Conservation (phyloP, 2,797 vertebrate genomes). For the Cirrhinus molitorella region DNA sequence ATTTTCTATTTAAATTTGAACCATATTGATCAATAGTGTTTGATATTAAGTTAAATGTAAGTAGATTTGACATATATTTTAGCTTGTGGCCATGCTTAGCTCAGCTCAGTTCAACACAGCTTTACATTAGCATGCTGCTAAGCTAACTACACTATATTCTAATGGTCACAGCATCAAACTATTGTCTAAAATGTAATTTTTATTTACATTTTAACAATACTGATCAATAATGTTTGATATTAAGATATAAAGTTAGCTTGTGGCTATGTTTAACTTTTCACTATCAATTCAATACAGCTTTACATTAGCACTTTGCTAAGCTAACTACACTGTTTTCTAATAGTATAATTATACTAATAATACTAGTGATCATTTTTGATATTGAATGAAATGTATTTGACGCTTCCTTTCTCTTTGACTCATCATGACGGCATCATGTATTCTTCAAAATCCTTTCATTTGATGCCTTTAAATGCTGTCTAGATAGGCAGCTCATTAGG, state of each 20-base stretch:
- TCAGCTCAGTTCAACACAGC: background rate
- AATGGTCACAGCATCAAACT: background rate
- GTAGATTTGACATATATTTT: background rate
- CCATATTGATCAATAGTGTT: background rate
- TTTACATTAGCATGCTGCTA: background rate
- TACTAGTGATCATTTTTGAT: too few relatives aligned
- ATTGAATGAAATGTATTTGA: background rate
- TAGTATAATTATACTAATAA: too few relatives aligned
- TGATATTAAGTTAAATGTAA: background rate
- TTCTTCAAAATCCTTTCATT: background rate
- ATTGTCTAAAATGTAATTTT: background rate
- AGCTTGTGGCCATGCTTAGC: background rate
- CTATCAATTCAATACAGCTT: background rate
- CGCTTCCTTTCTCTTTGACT: background rate
- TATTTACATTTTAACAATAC: background rate
- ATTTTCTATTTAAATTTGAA: background rate
- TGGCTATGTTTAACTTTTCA: too few relatives aligned
- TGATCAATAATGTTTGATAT: background rate
- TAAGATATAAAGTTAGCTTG: background rate
- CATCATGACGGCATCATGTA: background rate
- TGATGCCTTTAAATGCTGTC: background rate
- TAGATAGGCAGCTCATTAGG: background rate
- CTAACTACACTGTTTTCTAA: background rate
- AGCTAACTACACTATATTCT: background rate
- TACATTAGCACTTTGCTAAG: background rate